These are phyloP conservation scores for Ecdyonurus torrentis DNA, from an alignment of 2,888 invertebrate species.

Conservation along the genomic window DNA sequence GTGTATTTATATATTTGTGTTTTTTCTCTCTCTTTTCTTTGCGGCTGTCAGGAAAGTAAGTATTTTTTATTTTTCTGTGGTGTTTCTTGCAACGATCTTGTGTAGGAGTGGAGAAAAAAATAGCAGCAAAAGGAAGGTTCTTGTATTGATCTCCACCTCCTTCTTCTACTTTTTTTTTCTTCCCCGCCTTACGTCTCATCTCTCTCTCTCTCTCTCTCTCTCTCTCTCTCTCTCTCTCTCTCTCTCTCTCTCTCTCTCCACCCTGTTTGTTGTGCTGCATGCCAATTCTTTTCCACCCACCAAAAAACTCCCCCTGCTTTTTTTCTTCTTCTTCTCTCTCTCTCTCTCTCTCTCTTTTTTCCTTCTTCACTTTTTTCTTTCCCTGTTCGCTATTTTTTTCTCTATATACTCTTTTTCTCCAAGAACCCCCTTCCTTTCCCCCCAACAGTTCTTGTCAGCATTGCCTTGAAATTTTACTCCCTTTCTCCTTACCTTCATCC, in stretches of 20 bases:
- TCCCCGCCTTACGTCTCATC: slow-evolving; percentile 10
- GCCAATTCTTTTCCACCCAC: slow-evolving; percentile 4
- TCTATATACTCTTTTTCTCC: background rate
- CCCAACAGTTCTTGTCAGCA: background rate
- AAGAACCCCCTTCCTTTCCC: background rate
- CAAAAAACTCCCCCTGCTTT: background rate
- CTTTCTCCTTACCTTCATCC: background rate
- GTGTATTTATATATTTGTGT: background rate
- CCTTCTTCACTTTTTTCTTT: background rate
- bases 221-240: slow-evolving; percentile 6
- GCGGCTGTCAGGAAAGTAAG: background rate
- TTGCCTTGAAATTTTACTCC: background rate
- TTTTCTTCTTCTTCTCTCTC: no score
- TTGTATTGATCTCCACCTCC: slow-evolving; percentile 5
- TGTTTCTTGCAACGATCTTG: no score
- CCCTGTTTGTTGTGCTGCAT: slow-evolving; percentile 3
- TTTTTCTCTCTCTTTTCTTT: no score
- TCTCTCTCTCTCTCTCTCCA: background rate
- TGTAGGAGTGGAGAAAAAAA: background rate
- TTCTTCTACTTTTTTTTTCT: slow-evolving; percentile 8
- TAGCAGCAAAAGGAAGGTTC: background rate
- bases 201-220: slow-evolving; percentile 8
- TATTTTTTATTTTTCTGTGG: no score
- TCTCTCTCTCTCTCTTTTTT: no score
- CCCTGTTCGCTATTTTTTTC: background rate